Base-by-base conservation (phyloP, 30 jellyfish, hydroid and myxozoan genomes). In the Pelagia noctiluca region DNA sequence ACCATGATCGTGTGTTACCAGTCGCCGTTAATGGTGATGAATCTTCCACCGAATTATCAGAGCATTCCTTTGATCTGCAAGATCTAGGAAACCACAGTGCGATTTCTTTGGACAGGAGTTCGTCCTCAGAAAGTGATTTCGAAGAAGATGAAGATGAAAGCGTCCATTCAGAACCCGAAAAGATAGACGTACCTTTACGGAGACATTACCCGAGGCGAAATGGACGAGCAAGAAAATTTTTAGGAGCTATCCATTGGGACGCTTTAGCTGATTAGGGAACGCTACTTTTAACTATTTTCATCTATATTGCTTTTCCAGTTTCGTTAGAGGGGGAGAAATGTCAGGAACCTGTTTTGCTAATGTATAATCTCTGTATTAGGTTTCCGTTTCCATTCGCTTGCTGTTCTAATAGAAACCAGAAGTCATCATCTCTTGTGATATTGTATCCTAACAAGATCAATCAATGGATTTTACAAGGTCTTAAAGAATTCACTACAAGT, bases 131-230 rank as follows among this genome's bases (percentile, higher is more conserved):
- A 63, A 63, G 77, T 29, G 47, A 29, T 33, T 63, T 33, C 5
- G 21, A 63, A 11, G 49, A 22, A 63, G 77, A 22, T 22, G 33
- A 29, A 23, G 77, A 63, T 10, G 50, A 63, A 8, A n/a, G 28
- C 49, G 77, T 33, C 8, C 8, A n/a, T 29, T 63, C 49, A 4
- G 77, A 63, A 63, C 57, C 57, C 57, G 57, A 42, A 42, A 42
- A 5, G 57, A 42, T 42, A 42, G 57, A 42, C 57, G 16, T 42
- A 16, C 57, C 57, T 42, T 42, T 26, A n/a, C 30, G 30, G 72
- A 60, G 72, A 60, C 10, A n/a, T 60, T 60, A 60, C 72, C 72
- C 72, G 72, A 60, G 72, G 21, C 72, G 72, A 60, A n/a, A 60
- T 60, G 21, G 72, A 60, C 34, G 22, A 60, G 72, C 72, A 60